Evolutionary conservation across 1,140 invertebrate species (phyloP).

Genomic region (Galleria mellonella): DNA sequence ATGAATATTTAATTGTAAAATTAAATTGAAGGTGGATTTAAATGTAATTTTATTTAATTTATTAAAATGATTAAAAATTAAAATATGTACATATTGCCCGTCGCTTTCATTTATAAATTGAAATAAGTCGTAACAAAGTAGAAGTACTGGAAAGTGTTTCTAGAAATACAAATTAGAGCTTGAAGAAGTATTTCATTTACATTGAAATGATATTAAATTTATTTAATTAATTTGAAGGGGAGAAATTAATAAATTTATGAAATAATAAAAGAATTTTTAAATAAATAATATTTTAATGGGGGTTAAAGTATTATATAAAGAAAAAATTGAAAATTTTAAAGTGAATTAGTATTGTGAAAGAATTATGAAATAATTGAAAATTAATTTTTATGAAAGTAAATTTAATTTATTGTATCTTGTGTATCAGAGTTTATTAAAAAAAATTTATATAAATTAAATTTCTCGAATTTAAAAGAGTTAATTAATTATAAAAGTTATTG

Average conservation of each 20-base stretch:
- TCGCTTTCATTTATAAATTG: constrained; percentile 41
- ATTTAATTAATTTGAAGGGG: constrained; percentile 65
- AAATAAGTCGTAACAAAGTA: constrained; percentile 85
- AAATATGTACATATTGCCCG: constrained; percentile 75
- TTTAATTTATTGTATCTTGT: constrained; percentile 78
- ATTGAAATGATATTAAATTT: constrained; percentile 68
- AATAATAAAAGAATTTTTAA: constrained; percentile 19
- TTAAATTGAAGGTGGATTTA: constrained; percentile 43
- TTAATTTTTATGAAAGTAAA: constrained; percentile 62
- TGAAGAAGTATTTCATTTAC: constrained; percentile 76
- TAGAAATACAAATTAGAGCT: constrained; percentile 75
- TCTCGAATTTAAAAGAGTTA: constrained; percentile 76
- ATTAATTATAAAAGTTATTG: constrained; percentile 69
- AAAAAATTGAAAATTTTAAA: constrained; percentile 66
- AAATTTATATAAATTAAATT: constrained; percentile 48
- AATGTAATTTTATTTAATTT: constrained; percentile 47
- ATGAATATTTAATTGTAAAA: constrained; percentile 30
- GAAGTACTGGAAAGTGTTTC: constrained; percentile 80
- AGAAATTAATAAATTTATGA: constrained; percentile 37
- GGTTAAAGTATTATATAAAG: constrained; percentile 62
- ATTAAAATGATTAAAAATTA: constrained; percentile 41
- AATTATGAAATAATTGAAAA: constrained; percentile 62
- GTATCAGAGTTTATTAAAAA: constrained; percentile 79
- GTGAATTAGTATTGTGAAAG: constrained; percentile 70
- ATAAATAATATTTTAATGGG: constrained; percentile 19